Conservation (phyloP, 2,113 vertebrate genomes). For the Caretta caretta region DNA sequence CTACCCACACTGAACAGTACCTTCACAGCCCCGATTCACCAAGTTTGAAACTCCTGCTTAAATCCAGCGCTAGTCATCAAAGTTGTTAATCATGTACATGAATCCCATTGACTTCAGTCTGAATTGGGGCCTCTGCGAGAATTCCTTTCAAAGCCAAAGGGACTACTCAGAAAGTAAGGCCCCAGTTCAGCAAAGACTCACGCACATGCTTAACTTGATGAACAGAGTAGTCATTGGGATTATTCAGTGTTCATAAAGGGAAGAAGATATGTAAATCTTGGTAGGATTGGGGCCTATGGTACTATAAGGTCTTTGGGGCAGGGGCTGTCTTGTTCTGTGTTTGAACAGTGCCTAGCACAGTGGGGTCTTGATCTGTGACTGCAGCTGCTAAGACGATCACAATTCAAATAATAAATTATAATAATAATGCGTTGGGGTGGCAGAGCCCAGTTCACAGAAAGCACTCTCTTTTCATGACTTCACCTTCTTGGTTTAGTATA, state of each 20-base stretch:
- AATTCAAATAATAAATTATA: not conserved
- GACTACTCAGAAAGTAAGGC: not conserved
- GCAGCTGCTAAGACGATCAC: not conserved
- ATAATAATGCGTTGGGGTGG: not conserved
- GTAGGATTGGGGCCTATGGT: not conserved
- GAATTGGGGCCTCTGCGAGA: not conserved
- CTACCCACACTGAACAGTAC: not conserved
- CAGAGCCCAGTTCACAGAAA: not conserved
- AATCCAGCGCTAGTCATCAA: not conserved
- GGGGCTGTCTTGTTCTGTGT: not conserved
- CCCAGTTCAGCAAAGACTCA: not conserved
- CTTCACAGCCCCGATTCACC: not conserved
- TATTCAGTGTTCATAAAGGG: not conserved
- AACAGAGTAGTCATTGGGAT: not conserved
- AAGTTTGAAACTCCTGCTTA: not conserved
- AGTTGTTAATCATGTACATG: not conserved
- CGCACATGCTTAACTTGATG: fast-evolving
- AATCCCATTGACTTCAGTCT: not conserved
- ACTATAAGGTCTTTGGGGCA: not conserved
- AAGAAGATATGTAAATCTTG: not conserved
- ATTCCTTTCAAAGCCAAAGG: not conserved
- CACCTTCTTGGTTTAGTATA: not conserved
- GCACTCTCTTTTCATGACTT: not conserved
- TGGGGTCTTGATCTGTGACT: not conserved
- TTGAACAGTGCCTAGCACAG: not conserved